Evolutionary conservation across 1,140 invertebrate species (phyloP).

Genomic region (Portunus trituberculatus): DNA sequence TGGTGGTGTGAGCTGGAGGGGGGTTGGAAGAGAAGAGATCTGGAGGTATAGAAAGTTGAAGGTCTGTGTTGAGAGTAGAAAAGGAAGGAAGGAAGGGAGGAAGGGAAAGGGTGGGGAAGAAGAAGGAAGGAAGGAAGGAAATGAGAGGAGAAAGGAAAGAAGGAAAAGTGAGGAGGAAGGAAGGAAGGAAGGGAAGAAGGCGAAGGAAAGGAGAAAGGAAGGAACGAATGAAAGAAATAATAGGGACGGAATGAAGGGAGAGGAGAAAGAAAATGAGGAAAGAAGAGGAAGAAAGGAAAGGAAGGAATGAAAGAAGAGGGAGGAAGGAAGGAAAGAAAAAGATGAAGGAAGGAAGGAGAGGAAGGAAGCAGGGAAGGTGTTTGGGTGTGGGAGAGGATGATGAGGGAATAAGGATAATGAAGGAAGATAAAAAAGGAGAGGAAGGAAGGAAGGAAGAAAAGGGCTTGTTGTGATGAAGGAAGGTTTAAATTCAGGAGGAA

Average conservation of each 20-base stretch:
- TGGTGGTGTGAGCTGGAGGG: neutral
- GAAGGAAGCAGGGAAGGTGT: too few species aligned
- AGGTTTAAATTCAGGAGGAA: neutral
- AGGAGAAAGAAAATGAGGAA: neutral
- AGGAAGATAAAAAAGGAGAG: neutral
- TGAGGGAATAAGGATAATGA: neutral
- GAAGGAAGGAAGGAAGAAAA: neutral
- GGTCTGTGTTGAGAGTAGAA: neutral
- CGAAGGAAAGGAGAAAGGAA: neutral
- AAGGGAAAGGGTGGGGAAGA: neutral
- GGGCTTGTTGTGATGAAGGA: neutral
- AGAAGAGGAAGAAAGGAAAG: neutral
- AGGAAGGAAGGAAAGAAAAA: neutral
- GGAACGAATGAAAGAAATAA: neutral
- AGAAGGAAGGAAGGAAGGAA: neutral
- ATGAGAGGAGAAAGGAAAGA: neutral
- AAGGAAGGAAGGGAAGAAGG: neutral
- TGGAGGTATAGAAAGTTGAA: neutral
- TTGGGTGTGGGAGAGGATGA: too few species aligned
- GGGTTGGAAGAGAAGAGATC: neutral
- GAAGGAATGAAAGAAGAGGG: neutral
- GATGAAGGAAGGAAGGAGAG: neutral
- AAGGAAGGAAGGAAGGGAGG: neutral
- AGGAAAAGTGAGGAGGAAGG: neutral
- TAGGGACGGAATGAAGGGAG: neutral